Conservation (phyloP, 2,113 vertebrate species). For the Melanerpes formicivorus region DNA sequence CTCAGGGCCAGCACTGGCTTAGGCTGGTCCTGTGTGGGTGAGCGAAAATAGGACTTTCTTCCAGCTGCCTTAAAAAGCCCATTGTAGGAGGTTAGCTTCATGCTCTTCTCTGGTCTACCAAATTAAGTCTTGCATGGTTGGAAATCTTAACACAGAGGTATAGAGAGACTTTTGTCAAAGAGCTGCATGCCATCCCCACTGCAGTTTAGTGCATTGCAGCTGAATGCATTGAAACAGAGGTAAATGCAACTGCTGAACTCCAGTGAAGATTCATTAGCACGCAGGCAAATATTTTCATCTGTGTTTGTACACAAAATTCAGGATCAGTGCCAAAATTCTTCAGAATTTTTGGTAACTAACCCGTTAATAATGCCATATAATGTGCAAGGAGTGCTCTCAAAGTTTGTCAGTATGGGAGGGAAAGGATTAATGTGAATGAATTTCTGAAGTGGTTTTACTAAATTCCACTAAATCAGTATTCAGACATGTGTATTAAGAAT, state of each 20-base stretch:
- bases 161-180: neutral
- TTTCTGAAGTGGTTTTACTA: neutral
- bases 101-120: neutral
- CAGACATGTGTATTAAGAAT: neutral
- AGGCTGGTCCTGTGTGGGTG: neutral
- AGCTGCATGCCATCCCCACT: neutral
- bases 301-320: neutral
- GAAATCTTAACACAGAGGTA: neutral
- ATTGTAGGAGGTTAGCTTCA: neutral
- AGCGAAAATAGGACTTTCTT: neutral
- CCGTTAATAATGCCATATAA: neutral
- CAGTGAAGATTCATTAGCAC: rapidly evolving
- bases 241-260: neutral
- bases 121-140: rapidly evolving
- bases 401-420: neutral
- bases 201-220: no score
- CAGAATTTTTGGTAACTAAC: neutral
- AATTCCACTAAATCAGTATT: neutral
- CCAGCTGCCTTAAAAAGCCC: neutral
- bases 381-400: neutral
- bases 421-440: neutral
- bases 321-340: neutral
- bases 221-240: neutral
- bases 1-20: rapidly evolving
- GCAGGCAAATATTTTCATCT: neutral